Percentiles rank a stretch among this genome's conserved stretches.
These are phyloP conservation scores for Oenanthe oenanthe DNA, from an alignment of 2,113 vertebrate genomes.

Conservation along the genomic window DNA sequence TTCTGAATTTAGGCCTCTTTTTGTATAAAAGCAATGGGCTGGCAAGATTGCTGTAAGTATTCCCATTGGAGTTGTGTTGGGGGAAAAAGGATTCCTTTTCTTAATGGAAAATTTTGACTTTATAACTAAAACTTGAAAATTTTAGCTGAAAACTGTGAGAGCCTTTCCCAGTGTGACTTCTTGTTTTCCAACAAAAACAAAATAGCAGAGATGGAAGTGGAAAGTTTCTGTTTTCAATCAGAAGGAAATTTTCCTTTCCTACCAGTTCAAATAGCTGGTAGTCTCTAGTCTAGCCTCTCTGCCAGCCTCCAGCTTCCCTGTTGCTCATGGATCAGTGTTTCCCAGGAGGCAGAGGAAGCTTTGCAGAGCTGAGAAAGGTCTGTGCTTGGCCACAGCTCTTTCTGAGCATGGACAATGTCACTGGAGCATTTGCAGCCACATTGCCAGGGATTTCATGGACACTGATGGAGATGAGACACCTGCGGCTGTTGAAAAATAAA, in stretches of 20 bases:
- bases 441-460: background rate
- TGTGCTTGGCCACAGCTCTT: background rate
- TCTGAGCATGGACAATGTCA: background rate
- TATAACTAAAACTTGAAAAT: constrained; percentile 35
- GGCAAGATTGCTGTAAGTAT: background rate
- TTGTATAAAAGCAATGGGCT: constrained; percentile 8
- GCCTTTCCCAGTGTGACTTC: background rate
- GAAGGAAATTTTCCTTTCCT: background rate
- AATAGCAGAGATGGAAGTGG: background rate
- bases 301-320: background rate
- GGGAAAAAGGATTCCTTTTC: background rate
- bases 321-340: background rate
- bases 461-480: background rate
- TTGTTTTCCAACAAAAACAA: constrained; percentile 16
- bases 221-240: constrained; percentile 25
- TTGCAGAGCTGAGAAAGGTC: background rate
- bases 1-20: constrained; percentile 21
- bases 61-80: background rate
- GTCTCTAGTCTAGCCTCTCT: background rate
- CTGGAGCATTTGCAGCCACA: background rate
- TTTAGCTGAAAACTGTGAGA: background rate
- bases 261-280: background rate
- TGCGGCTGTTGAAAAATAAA: background rate
- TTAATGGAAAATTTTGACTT: constrained; percentile 30
- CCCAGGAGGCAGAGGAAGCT: background rate